These are phyloP conservation scores for Colletes latitarsis DNA, from an alignment of 1,140 invertebrate genomes.

Conservation along the genomic window DNA sequence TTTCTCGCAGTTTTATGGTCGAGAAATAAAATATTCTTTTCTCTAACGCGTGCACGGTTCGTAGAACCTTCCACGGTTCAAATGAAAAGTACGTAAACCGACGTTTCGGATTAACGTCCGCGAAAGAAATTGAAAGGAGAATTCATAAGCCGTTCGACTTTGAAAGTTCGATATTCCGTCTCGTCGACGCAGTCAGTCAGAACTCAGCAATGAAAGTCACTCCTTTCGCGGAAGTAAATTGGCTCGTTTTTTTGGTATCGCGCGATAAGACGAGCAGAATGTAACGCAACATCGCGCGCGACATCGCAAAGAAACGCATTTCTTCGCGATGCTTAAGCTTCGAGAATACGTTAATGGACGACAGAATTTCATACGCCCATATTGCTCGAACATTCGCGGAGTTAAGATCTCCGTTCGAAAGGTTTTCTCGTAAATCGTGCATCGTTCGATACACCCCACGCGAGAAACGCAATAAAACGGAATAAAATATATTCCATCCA, in stretches of 20 bases:
- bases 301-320: not conserved
- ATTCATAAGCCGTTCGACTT: constrained; percentile 1
- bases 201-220: constrained; percentile 18
- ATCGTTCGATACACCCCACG: not conserved
- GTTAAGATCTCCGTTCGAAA: not conserved
- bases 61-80: too few relatives aligned
- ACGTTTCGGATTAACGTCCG: not conserved
- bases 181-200: not conserved
- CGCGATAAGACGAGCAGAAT: not conserved
- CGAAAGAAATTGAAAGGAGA: not conserved
- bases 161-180: not conserved
- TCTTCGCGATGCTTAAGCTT: not conserved
- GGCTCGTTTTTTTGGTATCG: constrained; percentile 17
- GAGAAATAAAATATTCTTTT: too few relatives aligned
- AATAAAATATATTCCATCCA: too few relatives aligned
- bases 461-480: too few relatives aligned
- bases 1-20: too few relatives aligned
- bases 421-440: not conserved
- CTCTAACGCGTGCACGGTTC: too few relatives aligned
- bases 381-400: not conserved
- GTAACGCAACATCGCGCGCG: constrained; percentile 20
- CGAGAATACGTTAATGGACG: not conserved
- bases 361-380: constrained; percentile 6
- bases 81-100: too few relatives aligned
- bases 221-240: constrained; percentile 9